Conservation (phyloP, 1,140 invertebrate species). For the Paracyclopina nana region DNA sequence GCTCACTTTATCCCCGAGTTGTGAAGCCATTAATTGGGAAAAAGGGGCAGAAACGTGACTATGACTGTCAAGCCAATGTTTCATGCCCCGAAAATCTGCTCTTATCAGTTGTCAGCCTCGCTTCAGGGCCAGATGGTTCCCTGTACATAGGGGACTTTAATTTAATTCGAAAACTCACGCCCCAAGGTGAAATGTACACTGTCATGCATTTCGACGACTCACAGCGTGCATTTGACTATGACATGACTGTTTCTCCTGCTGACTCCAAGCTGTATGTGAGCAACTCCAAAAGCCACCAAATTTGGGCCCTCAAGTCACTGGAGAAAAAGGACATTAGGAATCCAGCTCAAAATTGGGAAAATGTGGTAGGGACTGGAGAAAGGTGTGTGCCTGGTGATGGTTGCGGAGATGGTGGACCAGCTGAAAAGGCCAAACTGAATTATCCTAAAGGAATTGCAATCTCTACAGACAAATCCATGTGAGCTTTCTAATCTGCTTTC, state of each 20-base stretch:
- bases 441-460: slow-evolving; percentile 88
- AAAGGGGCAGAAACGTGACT: slow-evolving; percentile 65
- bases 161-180: slow-evolving; percentile 71
- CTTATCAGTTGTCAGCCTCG: slow-evolving; percentile 71
- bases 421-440: slow-evolving; percentile 65
- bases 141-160: slow-evolving; percentile 95
- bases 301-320: slow-evolving; percentile 30
- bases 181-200: slow-evolving; percentile 73
- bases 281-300: slow-evolving; percentile 70
- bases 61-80: no score
- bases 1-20: slow-evolving; percentile 39
- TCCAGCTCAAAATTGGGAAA: slow-evolving; percentile 61
- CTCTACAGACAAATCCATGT: slow-evolving; percentile 71
- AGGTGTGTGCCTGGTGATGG: slow-evolving; percentile 79
- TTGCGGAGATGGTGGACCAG: slow-evolving; percentile 81
- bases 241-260: slow-evolving; percentile 78
- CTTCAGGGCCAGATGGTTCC: slow-evolving; percentile 81
- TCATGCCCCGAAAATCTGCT: slow-evolving; percentile 29
- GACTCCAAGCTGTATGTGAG: slow-evolving; percentile 88
- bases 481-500: no score
- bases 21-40: slow-evolving; percentile 85
- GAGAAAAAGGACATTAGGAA: slow-evolving; percentile 58
- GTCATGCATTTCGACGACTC: slow-evolving; percentile 42
- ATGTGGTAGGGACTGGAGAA: slow-evolving; percentile 83
- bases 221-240: no score